phyloP scores from a whole-genome alignment of 2,888 invertebrate species.

The Agrenia bidenticulata region DNA sequence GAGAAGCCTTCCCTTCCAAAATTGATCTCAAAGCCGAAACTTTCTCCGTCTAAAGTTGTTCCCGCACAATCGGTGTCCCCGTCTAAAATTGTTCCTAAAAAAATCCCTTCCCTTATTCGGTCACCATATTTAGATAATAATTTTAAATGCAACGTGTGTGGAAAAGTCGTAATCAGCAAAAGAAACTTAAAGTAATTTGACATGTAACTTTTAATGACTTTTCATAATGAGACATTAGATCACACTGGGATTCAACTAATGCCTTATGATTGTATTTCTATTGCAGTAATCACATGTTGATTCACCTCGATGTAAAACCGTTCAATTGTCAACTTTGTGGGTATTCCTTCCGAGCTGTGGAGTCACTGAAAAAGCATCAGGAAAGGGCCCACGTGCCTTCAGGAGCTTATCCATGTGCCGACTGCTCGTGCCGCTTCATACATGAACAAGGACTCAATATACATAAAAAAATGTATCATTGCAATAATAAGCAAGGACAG shows the following conservation, averaged over 20 bases:
- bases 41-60: too few species aligned
- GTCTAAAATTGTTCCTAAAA: too few species aligned
- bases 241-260: too few species aligned
- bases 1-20: too few species aligned
- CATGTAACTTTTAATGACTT: background rate
- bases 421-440: constrained; percentile 9
- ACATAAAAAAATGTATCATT: constrained; percentile 8
- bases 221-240: too few species aligned
- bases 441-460: background rate
- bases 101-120: too few species aligned
- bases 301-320: constrained; percentile 25
- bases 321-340: constrained; percentile 23
- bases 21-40: too few species aligned
- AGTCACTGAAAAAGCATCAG: background rate
- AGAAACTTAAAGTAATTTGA: background rate
- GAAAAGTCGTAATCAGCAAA: background rate
- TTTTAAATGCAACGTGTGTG: background rate
- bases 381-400: background rate
- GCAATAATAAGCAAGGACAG: too few species aligned
- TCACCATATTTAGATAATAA: too few species aligned
- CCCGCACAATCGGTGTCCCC: too few species aligned
- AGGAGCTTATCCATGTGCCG: background rate
- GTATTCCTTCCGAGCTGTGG: background rate
- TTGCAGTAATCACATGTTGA: constrained; percentile 30
- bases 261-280: too few species aligned